A percentile compares a stretch with the other conserved stretches of the same genome.
Evolutionary conservation across 2,888 invertebrate species (phyloP).

Genomic region (Notocelia uddmanniana): DNA sequence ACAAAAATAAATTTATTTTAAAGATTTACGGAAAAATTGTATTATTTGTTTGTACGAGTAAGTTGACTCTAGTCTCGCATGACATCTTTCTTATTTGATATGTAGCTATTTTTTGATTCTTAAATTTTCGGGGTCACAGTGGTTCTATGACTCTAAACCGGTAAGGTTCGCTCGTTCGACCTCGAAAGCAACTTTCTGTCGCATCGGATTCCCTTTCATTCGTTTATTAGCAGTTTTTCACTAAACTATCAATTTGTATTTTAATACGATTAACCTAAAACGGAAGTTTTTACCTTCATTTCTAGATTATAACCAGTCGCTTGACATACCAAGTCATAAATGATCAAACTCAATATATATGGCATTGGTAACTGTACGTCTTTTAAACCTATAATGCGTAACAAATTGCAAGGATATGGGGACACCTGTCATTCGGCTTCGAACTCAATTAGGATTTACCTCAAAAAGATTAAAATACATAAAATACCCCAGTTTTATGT

Average conservation of each 20-base stretch:
- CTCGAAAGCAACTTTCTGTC: slow-evolving; percentile 66
- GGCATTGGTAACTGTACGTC: not conserved
- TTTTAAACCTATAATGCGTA: too few relatives aligned
- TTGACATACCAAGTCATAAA: slow-evolving; percentile 17
- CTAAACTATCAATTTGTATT: slow-evolving; percentile 35
- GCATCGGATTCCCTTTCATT: slow-evolving; percentile 46
- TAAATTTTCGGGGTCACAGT: slow-evolving; percentile 68
- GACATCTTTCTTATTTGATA: slow-evolving; percentile 70
- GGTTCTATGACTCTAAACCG: slow-evolving; percentile 67
- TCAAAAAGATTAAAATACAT: too few relatives aligned
- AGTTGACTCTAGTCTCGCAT: slow-evolving; percentile 73
- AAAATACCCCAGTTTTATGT: too few relatives aligned
- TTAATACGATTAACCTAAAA: slow-evolving; percentile 33
- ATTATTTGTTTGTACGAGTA: slow-evolving; percentile 58
- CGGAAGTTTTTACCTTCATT: slow-evolving; percentile 16
- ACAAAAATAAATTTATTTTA: too few relatives aligned
- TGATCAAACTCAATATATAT: not conserved
- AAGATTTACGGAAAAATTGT: slow-evolving; percentile 38
- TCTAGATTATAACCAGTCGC: not conserved
- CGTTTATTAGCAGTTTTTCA: slow-evolving; percentile 34
- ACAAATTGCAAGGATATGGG: too few relatives aligned
- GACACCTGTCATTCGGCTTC: too few relatives aligned
- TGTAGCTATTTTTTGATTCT: slow-evolving; percentile 78
- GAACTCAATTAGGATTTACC: too few relatives aligned
- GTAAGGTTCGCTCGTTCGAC: slow-evolving; percentile 60